Conservation (phyloP, 2,888 invertebrate genomes). For the Hypselothyrea guttata region DNA sequence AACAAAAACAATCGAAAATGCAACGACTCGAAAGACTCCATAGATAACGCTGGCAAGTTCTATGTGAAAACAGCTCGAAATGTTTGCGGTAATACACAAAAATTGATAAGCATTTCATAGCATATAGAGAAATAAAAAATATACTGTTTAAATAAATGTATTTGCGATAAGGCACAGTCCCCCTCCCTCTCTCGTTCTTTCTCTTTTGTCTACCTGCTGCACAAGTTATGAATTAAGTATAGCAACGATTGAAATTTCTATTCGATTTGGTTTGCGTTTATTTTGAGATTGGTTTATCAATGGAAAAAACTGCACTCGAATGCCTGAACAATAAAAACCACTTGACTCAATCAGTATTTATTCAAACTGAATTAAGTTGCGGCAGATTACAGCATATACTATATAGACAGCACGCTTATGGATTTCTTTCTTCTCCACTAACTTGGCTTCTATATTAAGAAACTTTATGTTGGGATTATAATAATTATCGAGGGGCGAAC, state of each 20-base stretch:
- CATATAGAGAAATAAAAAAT: slow-evolving; percentile 1
- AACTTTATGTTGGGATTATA: too few species aligned
- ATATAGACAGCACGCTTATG: background rate
- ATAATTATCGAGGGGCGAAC: background rate
- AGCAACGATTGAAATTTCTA: too few species aligned
- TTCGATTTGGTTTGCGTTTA: background rate
- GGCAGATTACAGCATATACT: too few species aligned
- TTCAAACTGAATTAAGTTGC: slow-evolving; percentile 10
- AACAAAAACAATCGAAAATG: slow-evolving; percentile 12
- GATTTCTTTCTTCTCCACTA: too few species aligned
- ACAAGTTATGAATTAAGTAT: slow-evolving; percentile 5
- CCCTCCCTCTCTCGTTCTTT: too few species aligned
- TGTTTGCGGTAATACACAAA: slow-evolving; percentile 45
- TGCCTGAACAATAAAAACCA: slow-evolving; percentile 5
- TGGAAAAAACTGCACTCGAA: slow-evolving; percentile 12
- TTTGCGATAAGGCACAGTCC: slow-evolving; percentile 12
- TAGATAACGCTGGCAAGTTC: too few species aligned
- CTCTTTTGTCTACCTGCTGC: background rate
- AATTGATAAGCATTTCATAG: background rate
- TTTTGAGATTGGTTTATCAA: slow-evolving; percentile 9
- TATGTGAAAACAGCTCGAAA: slow-evolving; percentile 24
- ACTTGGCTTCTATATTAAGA: too few species aligned
- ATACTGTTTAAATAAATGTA: background rate
- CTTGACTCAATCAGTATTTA: slow-evolving; percentile 18
- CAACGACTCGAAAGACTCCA: slow-evolving; percentile 5